Conservation (phyloP, 2,797 vertebrate species). For the Salmo trutta region DNA sequence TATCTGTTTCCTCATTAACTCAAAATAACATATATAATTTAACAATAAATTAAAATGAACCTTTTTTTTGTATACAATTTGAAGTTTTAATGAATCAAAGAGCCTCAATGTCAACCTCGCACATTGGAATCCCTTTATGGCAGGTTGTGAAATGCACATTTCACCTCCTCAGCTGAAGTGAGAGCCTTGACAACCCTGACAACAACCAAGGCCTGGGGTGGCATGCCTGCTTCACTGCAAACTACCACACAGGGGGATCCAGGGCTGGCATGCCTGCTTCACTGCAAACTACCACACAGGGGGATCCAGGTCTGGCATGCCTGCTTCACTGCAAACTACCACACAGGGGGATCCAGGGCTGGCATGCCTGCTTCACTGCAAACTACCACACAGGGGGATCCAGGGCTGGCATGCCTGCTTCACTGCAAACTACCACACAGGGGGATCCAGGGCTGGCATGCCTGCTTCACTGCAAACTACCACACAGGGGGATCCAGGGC, state of each 20-base stretch:
- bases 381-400: too few species aligned
- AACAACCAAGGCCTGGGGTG: constrained; percentile 20
- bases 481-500: constrained; percentile 18
- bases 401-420: too few species aligned
- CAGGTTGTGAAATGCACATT: constrained; percentile 34
- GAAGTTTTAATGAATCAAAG: constrained; percentile 40
- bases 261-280: not conserved
- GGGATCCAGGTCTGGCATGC: too few species aligned
- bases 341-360: too few species aligned
- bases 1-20: not conserved
- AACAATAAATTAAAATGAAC: not conserved
- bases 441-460: too few species aligned
- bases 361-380: too few species aligned
- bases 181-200: constrained; percentile 17
- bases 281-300: constrained; percentile 33
- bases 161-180: constrained; percentile 3
- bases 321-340: too few species aligned
- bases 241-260: constrained; percentile 37
- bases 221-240: not conserved
- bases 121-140: constrained; percentile 18
- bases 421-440: too few species aligned
- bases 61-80: not conserved
- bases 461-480: too few species aligned
- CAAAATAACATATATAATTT: not conserved
- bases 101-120: constrained; percentile 24